Conservation (phyloP, 2,797 vertebrate species). For the Phataginus tetradactyla region DNA sequence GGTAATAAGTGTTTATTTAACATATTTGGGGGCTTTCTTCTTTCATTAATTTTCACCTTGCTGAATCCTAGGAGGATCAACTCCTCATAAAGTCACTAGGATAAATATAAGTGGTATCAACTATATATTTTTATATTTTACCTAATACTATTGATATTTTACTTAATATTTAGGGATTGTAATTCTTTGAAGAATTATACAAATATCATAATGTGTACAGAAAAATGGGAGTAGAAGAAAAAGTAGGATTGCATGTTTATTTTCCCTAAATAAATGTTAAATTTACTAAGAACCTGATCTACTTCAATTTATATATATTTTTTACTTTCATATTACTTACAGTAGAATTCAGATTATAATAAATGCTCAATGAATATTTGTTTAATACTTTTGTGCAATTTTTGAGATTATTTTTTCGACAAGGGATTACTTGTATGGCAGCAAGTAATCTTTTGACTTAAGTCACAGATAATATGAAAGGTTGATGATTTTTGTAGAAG, state of each 20-base stretch:
- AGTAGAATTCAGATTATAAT: not conserved
- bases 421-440: not conserved
- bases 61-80: not conserved
- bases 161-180: not conserved
- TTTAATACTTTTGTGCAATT: not conserved
- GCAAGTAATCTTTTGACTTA: not conserved
- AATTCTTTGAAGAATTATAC: not conserved
- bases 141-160: too few species aligned
- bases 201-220: not conserved
- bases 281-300: not conserved
- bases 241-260: not conserved
- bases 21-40: not conserved
- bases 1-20: not conserved
- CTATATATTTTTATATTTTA: not conserved
- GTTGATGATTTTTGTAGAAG: not conserved
- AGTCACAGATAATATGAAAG: not conserved
- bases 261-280: not conserved
- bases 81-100: not conserved
- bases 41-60: not conserved
- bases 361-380: not conserved
- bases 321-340: not conserved
- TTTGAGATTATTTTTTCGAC: not conserved
- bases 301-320: not conserved
- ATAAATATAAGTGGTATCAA: not conserved
- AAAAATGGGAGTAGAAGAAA: not conserved